Percentiles rank a stretch among this genome's conserved stretches.
phyloP scores from a whole-genome alignment of 2,888 invertebrate genomes.

The Caenorhabditis japonica region DNA sequence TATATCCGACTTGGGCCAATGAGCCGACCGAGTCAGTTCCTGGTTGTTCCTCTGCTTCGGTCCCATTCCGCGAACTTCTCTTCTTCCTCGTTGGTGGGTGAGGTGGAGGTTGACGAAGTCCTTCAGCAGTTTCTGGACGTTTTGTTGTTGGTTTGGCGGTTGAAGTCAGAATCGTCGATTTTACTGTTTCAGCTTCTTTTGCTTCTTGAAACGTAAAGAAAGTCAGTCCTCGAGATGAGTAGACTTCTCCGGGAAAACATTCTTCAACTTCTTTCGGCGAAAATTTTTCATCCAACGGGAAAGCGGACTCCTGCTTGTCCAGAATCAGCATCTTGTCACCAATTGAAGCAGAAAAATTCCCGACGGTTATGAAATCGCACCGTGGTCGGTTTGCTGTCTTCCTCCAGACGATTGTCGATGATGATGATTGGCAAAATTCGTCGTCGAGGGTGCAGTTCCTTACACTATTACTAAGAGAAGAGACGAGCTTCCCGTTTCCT shows the following conservation, averaged over 20 bases:
- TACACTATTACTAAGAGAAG: background rate
- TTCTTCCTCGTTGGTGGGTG: background rate
- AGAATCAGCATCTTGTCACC: conserved; percentile 8
- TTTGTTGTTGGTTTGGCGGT: background rate
- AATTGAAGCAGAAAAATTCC: background rate
- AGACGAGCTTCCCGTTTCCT: background rate
- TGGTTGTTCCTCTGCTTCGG: too few relatives aligned
- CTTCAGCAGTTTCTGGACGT: background rate
- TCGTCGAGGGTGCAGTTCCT: background rate
- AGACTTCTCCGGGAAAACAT: background rate
- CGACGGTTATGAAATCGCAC: background rate
- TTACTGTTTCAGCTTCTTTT: too few relatives aligned
- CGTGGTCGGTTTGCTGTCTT: background rate
- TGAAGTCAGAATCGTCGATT: too few relatives aligned
- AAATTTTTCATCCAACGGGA: background rate
- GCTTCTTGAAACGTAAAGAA: background rate
- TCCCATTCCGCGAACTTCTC: too few relatives aligned
- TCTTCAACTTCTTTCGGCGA: background rate
- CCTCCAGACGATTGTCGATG: background rate
- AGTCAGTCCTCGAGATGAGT: background rate
- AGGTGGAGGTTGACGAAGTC: too few relatives aligned
- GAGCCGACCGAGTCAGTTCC: conserved; percentile 3
- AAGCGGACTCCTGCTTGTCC: conserved; percentile 1
- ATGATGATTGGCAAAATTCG: background rate
- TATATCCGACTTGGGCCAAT: background rate